Conservation (phyloP, 2,113 vertebrate species). For the Corydoras sp. region DNA sequence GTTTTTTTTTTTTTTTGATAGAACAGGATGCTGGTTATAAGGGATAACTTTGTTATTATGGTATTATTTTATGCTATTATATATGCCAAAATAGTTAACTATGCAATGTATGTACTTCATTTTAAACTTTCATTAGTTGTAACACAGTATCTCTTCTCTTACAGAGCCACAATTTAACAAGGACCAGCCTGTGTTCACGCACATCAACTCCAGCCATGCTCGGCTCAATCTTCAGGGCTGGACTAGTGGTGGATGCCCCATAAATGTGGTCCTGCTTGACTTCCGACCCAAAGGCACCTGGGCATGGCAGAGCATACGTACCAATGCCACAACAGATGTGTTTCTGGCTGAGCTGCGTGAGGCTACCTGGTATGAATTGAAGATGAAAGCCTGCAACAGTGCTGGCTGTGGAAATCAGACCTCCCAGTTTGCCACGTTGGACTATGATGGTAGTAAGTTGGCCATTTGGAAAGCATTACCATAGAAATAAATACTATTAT, state of each 20-base stretch:
- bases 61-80: too few species aligned
- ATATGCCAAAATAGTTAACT: too few species aligned
- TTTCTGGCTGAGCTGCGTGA: conserved; percentile 91
- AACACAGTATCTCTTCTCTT: background rate
- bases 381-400: conserved; percentile 97
- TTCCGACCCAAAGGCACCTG: conserved; percentile 92
- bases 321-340: conserved; percentile 84
- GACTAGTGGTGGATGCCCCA: conserved; percentile 94
- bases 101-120: too few species aligned
- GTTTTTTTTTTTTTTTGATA: too few species aligned
- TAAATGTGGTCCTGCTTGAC: conserved; percentile 83
- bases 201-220: conserved; percentile 94
- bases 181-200: conserved; percentile 93
- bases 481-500: background rate
- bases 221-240: conserved; percentile 94
- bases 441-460: conserved; percentile 94
- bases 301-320: conserved; percentile 87
- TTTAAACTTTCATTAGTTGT: too few species aligned
- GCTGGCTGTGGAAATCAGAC: conserved; percentile 96
- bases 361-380: conserved; percentile 97
- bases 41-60: too few species aligned
- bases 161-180: conserved; percentile 96
- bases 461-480: background rate
- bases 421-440: conserved; percentile 88
- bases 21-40: too few species aligned